phyloP scores from a whole-genome alignment of 2,113 vertebrate genomes.

The Globicephala melas region DNA sequence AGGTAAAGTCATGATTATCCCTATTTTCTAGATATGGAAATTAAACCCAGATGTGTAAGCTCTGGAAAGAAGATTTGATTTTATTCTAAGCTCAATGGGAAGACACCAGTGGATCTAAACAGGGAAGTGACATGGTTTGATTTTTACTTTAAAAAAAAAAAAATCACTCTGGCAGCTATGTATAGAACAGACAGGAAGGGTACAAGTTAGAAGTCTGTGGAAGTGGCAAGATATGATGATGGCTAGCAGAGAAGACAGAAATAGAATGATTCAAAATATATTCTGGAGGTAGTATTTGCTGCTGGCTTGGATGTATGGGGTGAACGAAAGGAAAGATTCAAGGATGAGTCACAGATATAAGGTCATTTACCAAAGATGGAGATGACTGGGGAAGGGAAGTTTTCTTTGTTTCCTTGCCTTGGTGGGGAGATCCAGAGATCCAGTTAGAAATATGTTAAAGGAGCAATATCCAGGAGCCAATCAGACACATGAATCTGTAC shows the following conservation, averaged over 20 bases:
- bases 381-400: background rate
- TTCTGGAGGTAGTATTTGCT: background rate
- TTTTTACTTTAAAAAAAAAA: background rate
- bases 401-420: background rate
- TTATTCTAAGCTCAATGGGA: background rate
- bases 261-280: background rate
- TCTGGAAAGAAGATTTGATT: background rate
- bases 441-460: background rate
- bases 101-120: background rate
- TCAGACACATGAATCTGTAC: background rate
- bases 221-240: background rate
- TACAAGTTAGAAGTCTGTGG: background rate
- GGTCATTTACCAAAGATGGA: background rate
- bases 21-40: constrained; percentile 2
- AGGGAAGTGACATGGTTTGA: background rate
- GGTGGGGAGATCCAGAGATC: background rate
- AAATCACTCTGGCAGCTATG: background rate
- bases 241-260: background rate
- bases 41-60: background rate
- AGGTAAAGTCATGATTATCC: background rate
- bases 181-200: background rate
- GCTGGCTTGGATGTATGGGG: background rate
- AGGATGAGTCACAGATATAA: background rate
- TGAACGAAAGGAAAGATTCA: background rate
- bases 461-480: background rate